Evolutionary conservation across 2,113 vertebrate species (phyloP).

Genomic region (Antigone vipio): DNA sequence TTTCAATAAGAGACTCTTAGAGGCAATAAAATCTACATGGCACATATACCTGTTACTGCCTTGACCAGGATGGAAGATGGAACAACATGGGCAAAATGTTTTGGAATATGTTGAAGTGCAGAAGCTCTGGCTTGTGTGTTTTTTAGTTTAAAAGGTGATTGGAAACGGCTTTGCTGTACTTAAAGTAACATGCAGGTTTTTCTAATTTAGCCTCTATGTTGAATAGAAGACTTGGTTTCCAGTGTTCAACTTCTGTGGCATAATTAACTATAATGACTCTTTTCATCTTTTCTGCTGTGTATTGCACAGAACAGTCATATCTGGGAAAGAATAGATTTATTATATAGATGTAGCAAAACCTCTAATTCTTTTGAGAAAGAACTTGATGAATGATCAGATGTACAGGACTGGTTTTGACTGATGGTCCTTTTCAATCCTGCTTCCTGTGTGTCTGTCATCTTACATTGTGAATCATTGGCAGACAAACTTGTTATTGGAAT

Average conservation of each 20-base stretch:
- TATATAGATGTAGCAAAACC: background rate
- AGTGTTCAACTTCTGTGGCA: background rate
- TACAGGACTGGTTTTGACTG: background rate
- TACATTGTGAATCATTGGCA: background rate
- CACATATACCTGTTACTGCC: background rate
- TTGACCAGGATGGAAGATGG: background rate
- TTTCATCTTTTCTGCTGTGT: background rate
- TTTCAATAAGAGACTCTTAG: background rate
- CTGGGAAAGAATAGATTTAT: background rate
- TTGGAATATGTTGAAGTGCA: background rate
- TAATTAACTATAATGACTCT: background rate
- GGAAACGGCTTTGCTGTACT: background rate
- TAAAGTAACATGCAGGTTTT: background rate
- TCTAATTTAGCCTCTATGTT: background rate
- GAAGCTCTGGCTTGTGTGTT: background rate
- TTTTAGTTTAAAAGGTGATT: conserved; percentile 2
- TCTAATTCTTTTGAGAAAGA: background rate
- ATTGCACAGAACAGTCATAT: background rate
- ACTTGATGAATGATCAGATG: background rate
- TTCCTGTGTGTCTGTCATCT: background rate
- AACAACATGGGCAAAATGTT: background rate
- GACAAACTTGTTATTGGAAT: background rate
- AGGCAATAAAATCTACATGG: background rate
- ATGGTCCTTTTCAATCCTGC: background rate
- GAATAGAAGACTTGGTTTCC: background rate